Conservation (phyloP, 1,140 invertebrate species). For the Lordiphosa clarofinis region DNA sequence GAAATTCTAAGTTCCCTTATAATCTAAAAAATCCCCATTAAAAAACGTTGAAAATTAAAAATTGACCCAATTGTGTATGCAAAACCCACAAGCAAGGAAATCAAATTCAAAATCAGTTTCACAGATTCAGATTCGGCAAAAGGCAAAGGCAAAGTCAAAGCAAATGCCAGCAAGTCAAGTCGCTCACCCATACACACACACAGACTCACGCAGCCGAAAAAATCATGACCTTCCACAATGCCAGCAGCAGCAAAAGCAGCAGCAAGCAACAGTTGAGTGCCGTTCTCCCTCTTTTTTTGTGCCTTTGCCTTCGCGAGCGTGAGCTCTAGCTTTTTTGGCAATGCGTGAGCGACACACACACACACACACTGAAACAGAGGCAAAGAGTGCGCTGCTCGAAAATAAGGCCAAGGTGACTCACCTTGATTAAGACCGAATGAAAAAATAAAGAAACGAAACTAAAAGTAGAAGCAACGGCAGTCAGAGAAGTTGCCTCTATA, state of each 20-base stretch:
- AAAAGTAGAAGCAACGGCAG: slow-evolving; percentile 41
- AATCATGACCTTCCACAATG: slow-evolving; percentile 80
- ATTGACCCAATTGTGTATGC: too few relatives aligned
- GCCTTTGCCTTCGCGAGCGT: slow-evolving; percentile 45
- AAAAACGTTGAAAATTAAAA: too few relatives aligned
- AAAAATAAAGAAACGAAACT: slow-evolving; percentile 41
- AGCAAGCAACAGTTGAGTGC: slow-evolving; percentile 51
- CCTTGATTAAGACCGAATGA: slow-evolving; percentile 79
- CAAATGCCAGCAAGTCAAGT: slow-evolving; percentile 67
- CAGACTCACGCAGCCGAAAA: slow-evolving; percentile 49
- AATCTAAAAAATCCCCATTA: too few relatives aligned
- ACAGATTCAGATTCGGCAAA: slow-evolving; percentile 31
- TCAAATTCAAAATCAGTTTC: slow-evolving; percentile 41
- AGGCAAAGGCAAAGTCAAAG: slow-evolving; percentile 29
- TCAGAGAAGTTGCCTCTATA: slow-evolving; percentile 24
- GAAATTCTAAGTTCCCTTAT: too few relatives aligned
- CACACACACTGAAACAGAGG: slow-evolving; percentile 16
- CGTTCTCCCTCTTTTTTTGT: slow-evolving; percentile 22
- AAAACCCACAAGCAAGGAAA: slow-evolving; percentile 31
- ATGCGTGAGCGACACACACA: slow-evolving; percentile 61
- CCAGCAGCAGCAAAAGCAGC: slow-evolving; percentile 50
- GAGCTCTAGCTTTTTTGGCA: slow-evolving; percentile 66
- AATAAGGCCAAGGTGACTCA: slow-evolving; percentile 80
- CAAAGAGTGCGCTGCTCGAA: slow-evolving; percentile 73
- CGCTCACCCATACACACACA: slow-evolving; percentile 18